Base-by-base conservation (phyloP, 1,140 invertebrate species). In the Hetaerina americana region DNA sequence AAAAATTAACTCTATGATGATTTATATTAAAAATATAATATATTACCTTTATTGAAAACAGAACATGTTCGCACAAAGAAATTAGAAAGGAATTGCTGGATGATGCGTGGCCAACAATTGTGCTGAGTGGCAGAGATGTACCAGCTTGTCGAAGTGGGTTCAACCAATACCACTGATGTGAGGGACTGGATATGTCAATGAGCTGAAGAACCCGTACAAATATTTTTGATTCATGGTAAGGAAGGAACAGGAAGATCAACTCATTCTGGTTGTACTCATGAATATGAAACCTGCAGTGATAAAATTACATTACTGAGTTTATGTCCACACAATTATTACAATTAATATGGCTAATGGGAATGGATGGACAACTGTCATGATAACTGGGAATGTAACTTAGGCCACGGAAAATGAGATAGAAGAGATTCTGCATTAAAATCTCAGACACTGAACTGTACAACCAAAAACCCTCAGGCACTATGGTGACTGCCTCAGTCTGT, bases 201-300 rank as follows among this genome's bases (percentile, higher is more conserved):
- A 94, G 80, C 80, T 96, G 92, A 8, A 97, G 77, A 71, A 92
- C 84, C 71, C 92, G 84, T 0, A 92, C 86, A 83, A 98, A 98
- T 69, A 92, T 90, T 73, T 90, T 90, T 22, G 93, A 94, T 76
- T 96, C 92, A 81, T 97, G 93, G 79, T 96, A 97, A 0, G 96
- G 95, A 66, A 98, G 78, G 70, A 94, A 89, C 57, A 92, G 82
- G 73, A 88, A 83, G 73, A 98, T 82, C 31, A 96, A 86, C 0
- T 89, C 87, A 78, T 92, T 88, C 71, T 87, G 86, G 78, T 97
- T 97, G 78, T 90, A 97, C 69, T 91, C 83, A 77, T 98, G 92
- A 73, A 98, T 90, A 68, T 90, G 87, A 80, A 91, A 97, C 76
- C 95, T 88, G 77, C 75, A 76, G 22, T 27, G 12, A 73, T 12